Percentiles rank a stretch among this genome's conserved stretches.
phyloP scores from a whole-genome alignment of 2,797 vertebrate species.

The Hirundo rustica region DNA sequence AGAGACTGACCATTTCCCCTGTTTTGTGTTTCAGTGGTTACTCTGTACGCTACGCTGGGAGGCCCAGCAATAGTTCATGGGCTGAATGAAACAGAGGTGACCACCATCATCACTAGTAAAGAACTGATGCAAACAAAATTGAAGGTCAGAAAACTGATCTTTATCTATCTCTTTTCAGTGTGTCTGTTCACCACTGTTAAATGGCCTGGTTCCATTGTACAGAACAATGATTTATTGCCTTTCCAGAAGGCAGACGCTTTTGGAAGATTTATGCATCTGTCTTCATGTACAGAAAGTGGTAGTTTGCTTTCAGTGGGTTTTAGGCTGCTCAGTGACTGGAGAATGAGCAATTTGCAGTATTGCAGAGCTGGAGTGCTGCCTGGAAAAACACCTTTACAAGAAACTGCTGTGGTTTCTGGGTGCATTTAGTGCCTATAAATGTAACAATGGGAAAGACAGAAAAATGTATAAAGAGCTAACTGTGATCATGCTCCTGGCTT shows the following conservation, averaged over 20 bases:
- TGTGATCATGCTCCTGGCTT: background rate
- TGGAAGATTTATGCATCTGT: background rate
- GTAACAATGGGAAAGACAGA: background rate
- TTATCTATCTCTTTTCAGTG: background rate
- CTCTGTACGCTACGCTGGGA: constrained; percentile 92
- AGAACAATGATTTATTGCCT: background rate
- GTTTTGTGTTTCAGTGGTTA: constrained; percentile 83
- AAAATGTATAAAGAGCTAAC: background rate
- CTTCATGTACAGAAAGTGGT: background rate
- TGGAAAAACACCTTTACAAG: background rate
- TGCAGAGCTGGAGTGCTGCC: background rate
- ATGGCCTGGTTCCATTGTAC: background rate
- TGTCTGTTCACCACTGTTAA: background rate
- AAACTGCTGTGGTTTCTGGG: background rate
- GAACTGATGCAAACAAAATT: constrained; percentile 90
- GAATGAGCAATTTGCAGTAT: background rate
- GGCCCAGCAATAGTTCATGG: constrained; percentile 91
- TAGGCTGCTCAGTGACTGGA: background rate
- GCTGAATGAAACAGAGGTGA: constrained; percentile 90
- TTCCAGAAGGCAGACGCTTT: background rate
- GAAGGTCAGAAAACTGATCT: constrained; percentile 78
- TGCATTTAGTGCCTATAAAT: background rate
- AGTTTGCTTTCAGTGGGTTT: background rate
- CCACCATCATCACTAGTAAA: constrained; percentile 92
- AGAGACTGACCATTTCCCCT: background rate